phyloP scores from a whole-genome alignment of 2,888 invertebrate genomes.

The Sesamia inferens region DNA sequence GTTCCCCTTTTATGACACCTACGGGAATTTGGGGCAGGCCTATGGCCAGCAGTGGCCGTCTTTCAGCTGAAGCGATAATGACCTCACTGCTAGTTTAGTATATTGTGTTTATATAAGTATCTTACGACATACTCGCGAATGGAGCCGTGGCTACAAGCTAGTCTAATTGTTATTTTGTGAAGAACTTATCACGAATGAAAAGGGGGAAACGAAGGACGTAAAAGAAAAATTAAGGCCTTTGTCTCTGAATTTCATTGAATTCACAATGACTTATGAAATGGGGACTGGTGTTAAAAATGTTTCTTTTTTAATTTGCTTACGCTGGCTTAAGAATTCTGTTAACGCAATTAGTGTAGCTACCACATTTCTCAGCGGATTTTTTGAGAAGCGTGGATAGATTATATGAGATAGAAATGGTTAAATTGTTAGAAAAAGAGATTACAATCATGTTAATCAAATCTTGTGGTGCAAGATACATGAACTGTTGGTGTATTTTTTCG shows the following conservation, averaged over 20 bases:
- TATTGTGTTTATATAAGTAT: too few relatives aligned
- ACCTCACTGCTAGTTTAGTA: too few relatives aligned
- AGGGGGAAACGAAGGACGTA: slow-evolving; percentile 2
- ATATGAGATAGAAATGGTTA: not conserved
- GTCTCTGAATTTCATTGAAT: slow-evolving; percentile 44
- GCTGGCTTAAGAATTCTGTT: slow-evolving; percentile 1
- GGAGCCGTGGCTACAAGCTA: not conserved
- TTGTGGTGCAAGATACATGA: not conserved
- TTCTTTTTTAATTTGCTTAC: slow-evolving; percentile 31
- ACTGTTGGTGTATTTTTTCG: not conserved
- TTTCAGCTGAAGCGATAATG: too few relatives aligned
- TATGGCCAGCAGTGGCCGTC: too few relatives aligned
- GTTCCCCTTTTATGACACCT: too few relatives aligned
- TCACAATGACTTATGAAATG: slow-evolving; percentile 44
- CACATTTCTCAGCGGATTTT: not conserved
- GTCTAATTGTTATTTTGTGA: slow-evolving; percentile 38
- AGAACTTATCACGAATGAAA: slow-evolving; percentile 31
- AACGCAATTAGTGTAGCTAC: slow-evolving; percentile 32
- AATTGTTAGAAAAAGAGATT: not conserved
- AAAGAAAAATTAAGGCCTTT: slow-evolving; percentile 39
- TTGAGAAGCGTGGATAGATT: not conserved
- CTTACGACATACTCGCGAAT: not conserved
- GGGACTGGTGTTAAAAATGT: slow-evolving; percentile 18
- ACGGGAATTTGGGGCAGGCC: too few relatives aligned
- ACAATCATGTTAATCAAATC: not conserved